Conservation (phyloP, 2,888 invertebrate genomes). For the Oligia strigilis region DNA sequence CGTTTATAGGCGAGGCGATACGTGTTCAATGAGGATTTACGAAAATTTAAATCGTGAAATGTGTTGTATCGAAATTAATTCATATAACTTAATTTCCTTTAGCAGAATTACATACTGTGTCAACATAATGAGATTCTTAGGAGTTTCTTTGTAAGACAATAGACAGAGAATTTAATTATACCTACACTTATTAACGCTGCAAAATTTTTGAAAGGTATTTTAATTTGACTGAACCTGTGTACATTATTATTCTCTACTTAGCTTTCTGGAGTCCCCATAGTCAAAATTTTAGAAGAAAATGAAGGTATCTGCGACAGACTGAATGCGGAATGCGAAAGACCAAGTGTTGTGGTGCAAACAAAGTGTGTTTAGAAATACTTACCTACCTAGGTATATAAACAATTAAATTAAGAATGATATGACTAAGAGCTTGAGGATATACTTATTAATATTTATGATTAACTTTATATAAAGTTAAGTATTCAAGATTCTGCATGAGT, state of each 20-base stretch:
- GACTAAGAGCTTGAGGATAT: conserved; percentile 50
- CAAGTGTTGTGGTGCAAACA: conserved; percentile 10
- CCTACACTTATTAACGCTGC: conserved; percentile 9
- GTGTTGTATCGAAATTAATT: conserved; percentile 1
- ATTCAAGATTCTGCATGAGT: conserved; percentile 65
- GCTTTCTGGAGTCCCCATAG: neutral
- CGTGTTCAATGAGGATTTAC: neutral
- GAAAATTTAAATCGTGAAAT: neutral
- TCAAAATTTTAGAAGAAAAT: neutral
- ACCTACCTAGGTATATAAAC: neutral
- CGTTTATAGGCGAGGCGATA: neutral
- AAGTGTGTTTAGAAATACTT: conserved; percentile 3
- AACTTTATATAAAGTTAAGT: conserved; percentile 37
- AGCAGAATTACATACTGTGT: conserved; percentile 6
- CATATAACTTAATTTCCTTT: neutral
- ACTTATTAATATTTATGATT: conserved; percentile 58
- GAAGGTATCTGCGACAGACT: neutral
- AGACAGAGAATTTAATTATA: conserved; percentile 33
- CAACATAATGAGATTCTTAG: conserved; percentile 32
- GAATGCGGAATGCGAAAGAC: neutral
- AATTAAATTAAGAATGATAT: conserved; percentile 22
- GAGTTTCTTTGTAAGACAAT: conserved; percentile 35
- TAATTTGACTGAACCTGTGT: conserved; percentile 29
- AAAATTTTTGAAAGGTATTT: conserved; percentile 25
- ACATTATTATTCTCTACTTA: neutral